Base-by-base conservation (phyloP, 2,888 invertebrate species). In the Noctua pronuba region DNA sequence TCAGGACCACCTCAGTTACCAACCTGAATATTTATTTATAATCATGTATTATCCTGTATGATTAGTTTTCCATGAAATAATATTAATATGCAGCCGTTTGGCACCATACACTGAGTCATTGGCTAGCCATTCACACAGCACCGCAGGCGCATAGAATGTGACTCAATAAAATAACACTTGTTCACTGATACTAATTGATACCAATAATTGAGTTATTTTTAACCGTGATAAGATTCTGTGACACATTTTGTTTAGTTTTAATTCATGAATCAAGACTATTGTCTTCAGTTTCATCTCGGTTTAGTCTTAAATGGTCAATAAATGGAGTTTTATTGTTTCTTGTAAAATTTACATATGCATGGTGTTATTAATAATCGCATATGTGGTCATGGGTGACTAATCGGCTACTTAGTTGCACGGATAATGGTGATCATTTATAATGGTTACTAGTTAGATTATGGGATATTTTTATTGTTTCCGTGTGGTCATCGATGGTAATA, bases 41-140 rank as follows among this genome's bases (percentile, higher is more conserved):
- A 82, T 81, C 80, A 79, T 81, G 72, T 82, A 73, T 82, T 88
- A 73, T 83, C 82, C 84, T 84, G 86, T 67, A 81, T 88, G 87
- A 91, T 90, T 88, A 84, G 88, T 87, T 91, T 92, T 92, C 92
- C 89, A 58, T 86, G 90, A 91, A 92, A 78, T 60, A 68, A 82
- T 84, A 88, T 87, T 86, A 85, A 83, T 86, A 86, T 80, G 78
- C 84, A 80, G 73, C 70, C 73, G 65, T 81, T 86, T 69, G 84
- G 77, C 83, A 84, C 60, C 75, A 70, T 69, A 75, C 76, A 68
- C 83, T 92, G 91, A 92, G 55, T 92, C 92, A 92, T 86, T 68
- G 65, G 46, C 81, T 80, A 79, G 86, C 83, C 84, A 86, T 87
- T 85, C 82, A 78, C 58, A 62, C 31, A 71, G 68, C 69, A 58